Conservation (phyloP, 2,797 vertebrate species). For the Siniperca undulata region DNA sequence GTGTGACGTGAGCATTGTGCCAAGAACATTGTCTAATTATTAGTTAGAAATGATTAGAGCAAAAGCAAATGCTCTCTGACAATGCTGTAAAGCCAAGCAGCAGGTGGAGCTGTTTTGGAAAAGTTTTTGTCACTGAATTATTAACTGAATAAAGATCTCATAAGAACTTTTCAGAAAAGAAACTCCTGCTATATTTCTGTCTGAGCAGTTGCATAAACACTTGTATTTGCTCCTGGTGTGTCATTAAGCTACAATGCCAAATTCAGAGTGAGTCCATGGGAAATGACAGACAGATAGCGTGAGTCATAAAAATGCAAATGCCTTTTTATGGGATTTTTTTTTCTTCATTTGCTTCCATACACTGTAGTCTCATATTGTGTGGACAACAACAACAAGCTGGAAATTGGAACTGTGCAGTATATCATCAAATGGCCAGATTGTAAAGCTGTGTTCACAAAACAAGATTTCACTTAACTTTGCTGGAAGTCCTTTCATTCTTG, state of each 20-base stretch:
- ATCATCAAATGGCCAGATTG: constrained; percentile 17
- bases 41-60: constrained; percentile 51
- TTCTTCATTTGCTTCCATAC: constrained; percentile 27
- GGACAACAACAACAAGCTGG: constrained; percentile 41
- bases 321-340: constrained; percentile 19
- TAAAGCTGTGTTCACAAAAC: constrained; percentile 31
- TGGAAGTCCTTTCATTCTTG: background rate
- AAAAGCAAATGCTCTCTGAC: constrained; percentile 31
- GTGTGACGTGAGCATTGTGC: constrained; percentile 27
- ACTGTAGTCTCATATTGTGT: constrained; percentile 15
- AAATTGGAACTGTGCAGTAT: constrained; percentile 10
- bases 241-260: constrained; percentile 57
- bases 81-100: constrained; percentile 21
- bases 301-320: constrained; percentile 76
- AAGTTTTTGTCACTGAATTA: constrained; percentile 51
- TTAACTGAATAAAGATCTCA: constrained; percentile 34
- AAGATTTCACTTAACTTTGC: constrained; percentile 12
- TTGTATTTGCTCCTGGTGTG: constrained; percentile 47
- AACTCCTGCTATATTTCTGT: constrained; percentile 3
- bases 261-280: constrained; percentile 51
- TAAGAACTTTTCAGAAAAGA: constrained; percentile 12
- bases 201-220: constrained; percentile 39
- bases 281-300: constrained; percentile 58
- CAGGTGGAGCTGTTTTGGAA: constrained; percentile 21
- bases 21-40: constrained; percentile 58